Evolutionary conservation across 2,113 vertebrate genomes (phyloP).

Genomic region (Bucco capensis): DNA sequence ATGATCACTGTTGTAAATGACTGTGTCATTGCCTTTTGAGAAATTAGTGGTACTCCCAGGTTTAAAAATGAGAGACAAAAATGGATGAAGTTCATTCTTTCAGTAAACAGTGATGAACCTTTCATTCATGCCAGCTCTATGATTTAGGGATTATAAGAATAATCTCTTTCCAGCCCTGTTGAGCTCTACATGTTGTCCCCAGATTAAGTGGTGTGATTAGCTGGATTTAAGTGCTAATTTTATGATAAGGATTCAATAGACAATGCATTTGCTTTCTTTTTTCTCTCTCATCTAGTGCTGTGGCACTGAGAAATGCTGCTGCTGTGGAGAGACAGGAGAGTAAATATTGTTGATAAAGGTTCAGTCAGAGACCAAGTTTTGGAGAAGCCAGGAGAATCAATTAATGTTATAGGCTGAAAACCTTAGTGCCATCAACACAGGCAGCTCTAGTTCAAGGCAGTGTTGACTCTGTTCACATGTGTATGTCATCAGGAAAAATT

Average conservation of each 20-base stretch:
- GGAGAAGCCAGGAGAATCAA: background rate
- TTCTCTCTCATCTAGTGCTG: background rate
- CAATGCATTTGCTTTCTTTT: background rate
- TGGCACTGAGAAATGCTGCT: background rate
- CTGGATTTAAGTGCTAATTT: conserved; percentile 13
- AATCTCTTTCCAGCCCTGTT: background rate
- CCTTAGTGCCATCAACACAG: background rate
- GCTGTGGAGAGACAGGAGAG: rapidly evolving
- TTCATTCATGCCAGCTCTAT: background rate
- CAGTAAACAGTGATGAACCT: background rate
- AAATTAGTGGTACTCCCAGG: background rate
- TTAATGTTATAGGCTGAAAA: background rate
- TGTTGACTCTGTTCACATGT: background rate
- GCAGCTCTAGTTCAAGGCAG: background rate
- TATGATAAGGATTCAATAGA: background rate
- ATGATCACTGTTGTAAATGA: background rate
- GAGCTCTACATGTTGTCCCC: background rate
- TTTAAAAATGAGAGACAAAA: background rate
- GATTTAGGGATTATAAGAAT: background rate
- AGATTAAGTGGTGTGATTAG: conserved; percentile 24
- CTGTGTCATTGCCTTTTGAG: background rate
- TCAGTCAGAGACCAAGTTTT: background rate
- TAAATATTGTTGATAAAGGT: background rate
- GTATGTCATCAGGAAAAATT: background rate
- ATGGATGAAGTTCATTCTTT: background rate